phyloP scores from a whole-genome alignment of 2,113 vertebrate species.

The Corydoras maculifer region DNA sequence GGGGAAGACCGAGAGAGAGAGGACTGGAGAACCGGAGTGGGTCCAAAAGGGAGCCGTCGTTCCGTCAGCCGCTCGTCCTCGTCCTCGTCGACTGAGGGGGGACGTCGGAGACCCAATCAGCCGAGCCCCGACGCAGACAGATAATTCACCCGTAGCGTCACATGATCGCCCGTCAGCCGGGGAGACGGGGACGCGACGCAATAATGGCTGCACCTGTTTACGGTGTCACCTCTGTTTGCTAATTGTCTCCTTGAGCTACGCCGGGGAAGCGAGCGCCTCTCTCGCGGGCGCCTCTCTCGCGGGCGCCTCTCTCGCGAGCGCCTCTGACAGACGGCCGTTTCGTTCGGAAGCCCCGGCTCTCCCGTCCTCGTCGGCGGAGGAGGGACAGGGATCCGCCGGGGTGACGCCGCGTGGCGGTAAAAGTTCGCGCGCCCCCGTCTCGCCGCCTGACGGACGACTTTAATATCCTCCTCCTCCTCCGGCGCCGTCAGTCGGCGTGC shows the following conservation, averaged over 20 bases:
- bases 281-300: constrained; percentile 69
- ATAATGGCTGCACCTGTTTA: constrained; percentile 99
- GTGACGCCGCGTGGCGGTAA: constrained; percentile 70
- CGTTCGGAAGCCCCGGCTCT: too few species aligned
- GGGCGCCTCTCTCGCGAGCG: too few species aligned
- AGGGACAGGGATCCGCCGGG: constrained; percentile 40
- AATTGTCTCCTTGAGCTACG: constrained; percentile 98
- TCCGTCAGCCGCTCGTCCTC: constrained; percentile 54
- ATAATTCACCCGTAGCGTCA: constrained; percentile 89
- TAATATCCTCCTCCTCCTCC: constrained; percentile 70
- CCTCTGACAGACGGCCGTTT: too few species aligned
- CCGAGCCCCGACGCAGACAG: constrained; percentile 80
- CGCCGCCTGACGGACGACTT: constrained; percentile 77
- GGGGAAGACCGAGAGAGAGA: neutral
- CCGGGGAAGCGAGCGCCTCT: constrained; percentile 85
- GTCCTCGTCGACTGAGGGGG: constrained; percentile 66
- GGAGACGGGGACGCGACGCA: constrained; percentile 94
- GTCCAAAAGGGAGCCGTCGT: constrained; percentile 10
- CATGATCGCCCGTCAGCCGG: constrained; percentile 84
- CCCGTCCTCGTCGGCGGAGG: too few species aligned
- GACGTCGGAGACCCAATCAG: constrained; percentile 73
- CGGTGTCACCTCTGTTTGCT: constrained; percentile 97
- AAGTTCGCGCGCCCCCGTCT: constrained; percentile 79
- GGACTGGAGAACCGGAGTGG: too few species aligned
- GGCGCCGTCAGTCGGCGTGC: constrained; percentile 57